These are phyloP conservation scores for Menidia menidia DNA, from an alignment of 2,797 vertebrate species.

Conservation along the genomic window DNA sequence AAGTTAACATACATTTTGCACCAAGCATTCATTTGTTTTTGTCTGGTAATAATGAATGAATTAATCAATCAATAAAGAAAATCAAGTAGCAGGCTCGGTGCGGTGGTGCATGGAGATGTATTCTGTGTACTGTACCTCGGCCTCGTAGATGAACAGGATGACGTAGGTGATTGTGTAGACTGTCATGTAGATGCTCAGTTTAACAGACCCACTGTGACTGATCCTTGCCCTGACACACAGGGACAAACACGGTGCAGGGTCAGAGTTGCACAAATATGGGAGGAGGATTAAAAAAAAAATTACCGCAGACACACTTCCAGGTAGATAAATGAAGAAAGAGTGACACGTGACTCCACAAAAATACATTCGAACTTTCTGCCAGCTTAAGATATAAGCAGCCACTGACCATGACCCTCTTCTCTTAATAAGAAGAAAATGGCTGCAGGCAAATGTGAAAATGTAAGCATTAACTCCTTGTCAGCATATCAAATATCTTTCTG, in stretches of 20 bases:
- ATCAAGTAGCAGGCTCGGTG: not conserved
- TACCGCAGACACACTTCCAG: conserved; percentile 13
- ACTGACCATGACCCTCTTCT: conserved; percentile 16
- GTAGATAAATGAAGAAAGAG: conserved; percentile 1
- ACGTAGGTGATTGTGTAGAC: conserved; percentile 92
- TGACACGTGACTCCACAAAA: conserved; percentile 14
- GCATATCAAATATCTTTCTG: conserved; percentile 37
- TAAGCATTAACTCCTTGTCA: not conserved
- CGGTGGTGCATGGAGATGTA: conserved; percentile 6
- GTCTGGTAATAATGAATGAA: not conserved
- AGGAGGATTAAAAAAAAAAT: conserved; percentile 27
- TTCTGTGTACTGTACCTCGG: conserved; percentile 82
- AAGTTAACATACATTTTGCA: not conserved
- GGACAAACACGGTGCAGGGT: conserved; percentile 32
- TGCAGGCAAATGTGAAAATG: not conserved
- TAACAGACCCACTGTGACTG: conserved; percentile 91
- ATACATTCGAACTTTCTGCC: conserved; percentile 1
- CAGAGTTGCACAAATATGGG: conserved; percentile 38
- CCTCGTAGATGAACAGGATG: conserved; percentile 93
- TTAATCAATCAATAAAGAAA: not conserved
- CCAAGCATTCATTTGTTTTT: no score
- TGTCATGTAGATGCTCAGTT: conserved; percentile 92
- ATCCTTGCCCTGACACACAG: conserved; percentile 86
- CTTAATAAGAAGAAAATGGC: conserved; percentile 14
- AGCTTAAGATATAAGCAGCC: conserved; percentile 37